Conservation (phyloP, 2,113 vertebrate genomes). For the Pongo abelii region DNA sequence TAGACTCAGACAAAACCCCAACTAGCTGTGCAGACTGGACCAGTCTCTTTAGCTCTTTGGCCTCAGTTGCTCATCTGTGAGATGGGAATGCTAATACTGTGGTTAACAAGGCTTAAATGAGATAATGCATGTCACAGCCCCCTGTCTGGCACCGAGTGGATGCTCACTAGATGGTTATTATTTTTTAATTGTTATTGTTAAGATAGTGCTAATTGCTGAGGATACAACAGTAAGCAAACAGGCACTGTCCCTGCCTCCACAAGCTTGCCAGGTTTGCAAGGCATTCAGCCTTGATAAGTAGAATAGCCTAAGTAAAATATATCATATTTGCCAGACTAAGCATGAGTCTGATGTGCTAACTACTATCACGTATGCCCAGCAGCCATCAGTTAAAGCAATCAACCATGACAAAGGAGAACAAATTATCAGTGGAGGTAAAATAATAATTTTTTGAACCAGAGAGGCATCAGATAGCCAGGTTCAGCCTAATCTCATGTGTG, state of each 20-base stretch:
- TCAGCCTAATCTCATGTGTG: no score
- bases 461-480: not conserved
- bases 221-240: not conserved
- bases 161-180: not conserved
- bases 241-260: not conserved
- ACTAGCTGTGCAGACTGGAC: not conserved
- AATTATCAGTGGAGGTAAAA: not conserved
- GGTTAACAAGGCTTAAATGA: not conserved
- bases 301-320: rapidly evolving
- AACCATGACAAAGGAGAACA: not conserved
- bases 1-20: not conserved
- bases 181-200: not conserved
- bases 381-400: not conserved
- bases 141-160: not conserved
- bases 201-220: not conserved
- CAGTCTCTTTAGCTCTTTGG: not conserved
- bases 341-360: not conserved
- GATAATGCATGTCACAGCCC: rapidly evolving
- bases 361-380: not conserved
- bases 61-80: not conserved
- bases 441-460: not conserved
- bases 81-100: not conserved
- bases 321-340: not conserved
- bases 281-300: not conserved
- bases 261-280: not conserved